Conservation (phyloP, 2,888 invertebrate genomes). For the Alcis repandata region DNA sequence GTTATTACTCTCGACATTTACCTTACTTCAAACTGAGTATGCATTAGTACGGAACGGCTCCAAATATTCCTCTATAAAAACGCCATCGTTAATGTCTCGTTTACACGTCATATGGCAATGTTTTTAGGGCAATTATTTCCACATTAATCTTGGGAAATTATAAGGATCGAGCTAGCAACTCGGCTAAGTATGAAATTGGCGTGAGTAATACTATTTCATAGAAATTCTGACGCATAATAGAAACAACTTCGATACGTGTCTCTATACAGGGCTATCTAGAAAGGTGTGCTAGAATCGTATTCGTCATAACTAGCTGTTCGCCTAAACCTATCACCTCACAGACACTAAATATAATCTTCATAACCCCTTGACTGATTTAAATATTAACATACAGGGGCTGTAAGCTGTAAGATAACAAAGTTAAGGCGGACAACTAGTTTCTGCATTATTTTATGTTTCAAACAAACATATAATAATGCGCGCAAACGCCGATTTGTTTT, state of each 20-base stretch:
- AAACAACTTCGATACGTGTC: not conserved
- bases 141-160: constrained; percentile 62
- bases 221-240: not conserved
- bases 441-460: too few species aligned
- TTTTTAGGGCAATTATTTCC: constrained; percentile 64
- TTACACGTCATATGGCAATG: constrained; percentile 56
- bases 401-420: too few species aligned
- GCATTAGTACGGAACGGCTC: constrained; percentile 25
- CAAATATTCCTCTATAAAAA: constrained; percentile 39
- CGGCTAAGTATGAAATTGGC: not conserved
- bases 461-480: too few species aligned
- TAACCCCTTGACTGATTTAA: too few species aligned
- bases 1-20: not conserved
- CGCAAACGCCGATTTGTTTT: too few species aligned
- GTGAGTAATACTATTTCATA: constrained; percentile 8
- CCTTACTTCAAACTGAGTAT: not conserved
- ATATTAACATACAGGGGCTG: too few species aligned
- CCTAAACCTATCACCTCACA: too few species aligned
- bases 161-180: constrained; percentile 18
- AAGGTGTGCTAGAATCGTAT: too few species aligned
- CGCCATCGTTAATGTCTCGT: constrained; percentile 47
- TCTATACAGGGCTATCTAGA: too few species aligned
- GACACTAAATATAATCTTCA: too few species aligned
- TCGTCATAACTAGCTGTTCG: too few species aligned
- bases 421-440: too few species aligned